phyloP scores from a whole-genome alignment of 2,888 invertebrate genomes.

The Dynastes tityus region DNA sequence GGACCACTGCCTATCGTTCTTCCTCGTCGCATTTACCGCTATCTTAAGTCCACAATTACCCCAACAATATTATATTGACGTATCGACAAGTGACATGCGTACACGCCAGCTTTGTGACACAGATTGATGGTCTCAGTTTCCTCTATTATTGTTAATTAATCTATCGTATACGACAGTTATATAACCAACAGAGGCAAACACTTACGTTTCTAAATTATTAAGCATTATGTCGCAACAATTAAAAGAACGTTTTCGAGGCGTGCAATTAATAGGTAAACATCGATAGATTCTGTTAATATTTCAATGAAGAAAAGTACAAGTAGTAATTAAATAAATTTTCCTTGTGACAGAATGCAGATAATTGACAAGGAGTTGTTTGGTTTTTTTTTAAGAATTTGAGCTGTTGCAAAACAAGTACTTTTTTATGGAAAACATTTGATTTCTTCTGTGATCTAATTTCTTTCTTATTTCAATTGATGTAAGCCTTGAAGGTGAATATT shows the following conservation, averaged over 20 bases:
- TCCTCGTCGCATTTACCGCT: not conserved
- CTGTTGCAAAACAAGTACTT: no score
- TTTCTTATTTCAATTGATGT: no score
- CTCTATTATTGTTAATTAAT: constrained; percentile 7
- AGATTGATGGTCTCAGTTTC: constrained; percentile 8
- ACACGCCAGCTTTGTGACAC: constrained; percentile 1
- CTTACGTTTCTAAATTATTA: constrained; percentile 5
- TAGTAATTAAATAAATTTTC: no score
- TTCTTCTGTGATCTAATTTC: no score
- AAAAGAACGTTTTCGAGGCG: not conserved
- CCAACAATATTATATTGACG: constrained; percentile 12
- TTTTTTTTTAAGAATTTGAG: no score
- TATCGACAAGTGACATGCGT: constrained; percentile 6
- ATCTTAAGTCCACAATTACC: not conserved
- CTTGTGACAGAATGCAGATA: no score
- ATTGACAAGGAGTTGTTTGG: no score
- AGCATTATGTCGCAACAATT: constrained; percentile 7
- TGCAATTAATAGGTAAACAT: no score
- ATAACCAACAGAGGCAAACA: constrained; percentile 11
- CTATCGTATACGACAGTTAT: not conserved
- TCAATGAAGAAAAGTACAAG: no score
- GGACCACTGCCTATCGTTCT: not conserved
- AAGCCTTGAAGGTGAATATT: no score
- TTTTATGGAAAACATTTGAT: no score
- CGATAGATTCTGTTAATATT: no score